Conservation (phyloP, 2,797 vertebrate genomes). For the Syndactyla subalaris region DNA sequence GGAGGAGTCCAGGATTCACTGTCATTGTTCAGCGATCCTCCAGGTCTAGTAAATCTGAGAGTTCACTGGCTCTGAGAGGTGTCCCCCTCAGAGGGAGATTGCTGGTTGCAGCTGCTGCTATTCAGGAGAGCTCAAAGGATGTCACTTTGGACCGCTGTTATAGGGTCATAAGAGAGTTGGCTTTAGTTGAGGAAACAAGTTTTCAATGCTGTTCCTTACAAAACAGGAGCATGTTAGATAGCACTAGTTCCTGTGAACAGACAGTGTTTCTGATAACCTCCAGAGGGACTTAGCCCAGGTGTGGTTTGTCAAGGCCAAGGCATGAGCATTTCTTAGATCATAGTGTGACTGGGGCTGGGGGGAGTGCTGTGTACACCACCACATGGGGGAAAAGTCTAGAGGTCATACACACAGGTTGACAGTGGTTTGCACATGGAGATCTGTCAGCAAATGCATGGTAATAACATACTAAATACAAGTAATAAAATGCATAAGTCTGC, state of each 20-base stretch:
- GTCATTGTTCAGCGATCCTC: rapidly evolving
- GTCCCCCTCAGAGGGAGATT: background rate
- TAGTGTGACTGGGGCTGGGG: rapidly evolving
- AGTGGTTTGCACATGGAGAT: background rate
- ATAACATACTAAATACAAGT: background rate
- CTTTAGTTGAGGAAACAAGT: background rate
- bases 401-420: background rate
- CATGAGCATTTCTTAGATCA: background rate
- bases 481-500: background rate
- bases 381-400: background rate
- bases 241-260: background rate
- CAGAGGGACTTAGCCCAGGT: background rate
- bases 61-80: background rate
- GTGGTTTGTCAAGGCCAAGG: rapidly evolving
- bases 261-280: background rate
- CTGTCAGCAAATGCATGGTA: background rate
- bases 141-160: background rate
- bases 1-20: rapidly evolving
- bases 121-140: background rate
- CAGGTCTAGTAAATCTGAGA: background rate
- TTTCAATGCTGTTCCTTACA: background rate
- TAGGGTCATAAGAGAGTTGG: background rate
- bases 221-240: background rate
- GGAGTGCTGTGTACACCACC: background rate
- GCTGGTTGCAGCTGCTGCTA: background rate